Evolutionary conservation across 2,797 vertebrate genomes (phyloP).

Genomic region (Gallinago nigripennis): DNA sequence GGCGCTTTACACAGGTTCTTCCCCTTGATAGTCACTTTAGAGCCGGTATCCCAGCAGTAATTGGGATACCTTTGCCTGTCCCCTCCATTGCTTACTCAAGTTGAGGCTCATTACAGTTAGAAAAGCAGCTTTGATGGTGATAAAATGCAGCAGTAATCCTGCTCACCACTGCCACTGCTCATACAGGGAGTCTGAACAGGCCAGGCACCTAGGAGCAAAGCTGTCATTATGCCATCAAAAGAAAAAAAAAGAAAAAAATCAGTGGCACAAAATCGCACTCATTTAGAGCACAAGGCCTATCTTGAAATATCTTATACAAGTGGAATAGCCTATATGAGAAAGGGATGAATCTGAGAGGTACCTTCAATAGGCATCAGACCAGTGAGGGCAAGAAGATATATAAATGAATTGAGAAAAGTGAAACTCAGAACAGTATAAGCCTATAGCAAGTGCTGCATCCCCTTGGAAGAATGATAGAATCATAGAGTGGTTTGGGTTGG

Average conservation of each 20-base stretch:
- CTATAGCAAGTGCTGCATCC: not conserved
- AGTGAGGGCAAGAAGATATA: not conserved
- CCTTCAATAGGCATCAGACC: not conserved
- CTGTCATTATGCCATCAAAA: not conserved
- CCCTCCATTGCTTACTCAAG: not conserved
- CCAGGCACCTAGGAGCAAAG: not conserved
- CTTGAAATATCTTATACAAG: not conserved
- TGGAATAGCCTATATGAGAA: not conserved
- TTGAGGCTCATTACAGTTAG: not conserved
- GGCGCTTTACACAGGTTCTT: not conserved
- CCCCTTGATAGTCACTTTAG: not conserved
- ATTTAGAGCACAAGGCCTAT: not conserved
- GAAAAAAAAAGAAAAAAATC: not conserved
- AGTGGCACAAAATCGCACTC: not conserved
- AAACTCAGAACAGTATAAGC: not conserved
- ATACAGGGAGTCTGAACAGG: not conserved
- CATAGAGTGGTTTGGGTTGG: not conserved
- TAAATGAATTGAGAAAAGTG: not conserved
- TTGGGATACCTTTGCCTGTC: not conserved
- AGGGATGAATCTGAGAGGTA: not conserved
- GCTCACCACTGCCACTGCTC: not conserved
- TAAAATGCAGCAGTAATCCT: slow-evolving; percentile 11
- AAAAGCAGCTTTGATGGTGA: slow-evolving; percentile 15
- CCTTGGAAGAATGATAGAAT: not conserved
- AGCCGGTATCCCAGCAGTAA: not conserved